Evolutionary conservation across 2,797 vertebrate genomes (phyloP), one percentile per base, ranked within the genome.

Genomic region (Bradypodion ventrale): DNA sequence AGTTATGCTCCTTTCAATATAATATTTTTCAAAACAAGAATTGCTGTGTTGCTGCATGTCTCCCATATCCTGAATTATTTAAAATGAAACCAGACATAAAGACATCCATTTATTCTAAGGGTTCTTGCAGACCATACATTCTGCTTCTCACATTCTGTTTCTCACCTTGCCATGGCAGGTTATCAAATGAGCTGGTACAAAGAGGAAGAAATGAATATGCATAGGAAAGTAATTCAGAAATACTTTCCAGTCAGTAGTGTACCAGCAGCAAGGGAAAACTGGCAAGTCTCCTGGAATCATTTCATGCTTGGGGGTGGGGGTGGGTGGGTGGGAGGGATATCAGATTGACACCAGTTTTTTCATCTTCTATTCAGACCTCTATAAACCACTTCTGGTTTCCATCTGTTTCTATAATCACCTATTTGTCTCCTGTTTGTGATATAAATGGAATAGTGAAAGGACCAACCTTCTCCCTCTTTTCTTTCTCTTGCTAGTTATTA

Each of bases 141-240:
- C n/a, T 44, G 16, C 23, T 60, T 89, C 40, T 86, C 37, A 74
- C 59, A 35, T 83, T 89, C n/a, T 37, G 16, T 27, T 60, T 89
- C 40, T 86, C 56, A 81, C 81, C 49, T 83, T 82, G 3, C 12
- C 84, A 42, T 29, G 84, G 69, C 65, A 83, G 80, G 23, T 80
- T 79, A 29, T 56, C 40, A 42, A 59, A 19, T 81, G 42, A 73
- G 60, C 7, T 42, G 59, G 37, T 0, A 73, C 16, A 29, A 74
- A 32, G 66, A 83, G 79, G 77, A 78, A 62, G 25, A 85, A 87
- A 83, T 79, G 82, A 35, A 62, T 85, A 44, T 81, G 44, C 82
- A 77, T 76, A 70, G 23, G 49, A 76, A 65, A 82, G n/a, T 25
- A 82, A 0, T 63, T 75, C 29, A 84, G 86, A 87, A 81, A 19